Base-by-base conservation (phyloP, 2,888 invertebrate genomes). In the Cylindroiulus punctatus region DNA sequence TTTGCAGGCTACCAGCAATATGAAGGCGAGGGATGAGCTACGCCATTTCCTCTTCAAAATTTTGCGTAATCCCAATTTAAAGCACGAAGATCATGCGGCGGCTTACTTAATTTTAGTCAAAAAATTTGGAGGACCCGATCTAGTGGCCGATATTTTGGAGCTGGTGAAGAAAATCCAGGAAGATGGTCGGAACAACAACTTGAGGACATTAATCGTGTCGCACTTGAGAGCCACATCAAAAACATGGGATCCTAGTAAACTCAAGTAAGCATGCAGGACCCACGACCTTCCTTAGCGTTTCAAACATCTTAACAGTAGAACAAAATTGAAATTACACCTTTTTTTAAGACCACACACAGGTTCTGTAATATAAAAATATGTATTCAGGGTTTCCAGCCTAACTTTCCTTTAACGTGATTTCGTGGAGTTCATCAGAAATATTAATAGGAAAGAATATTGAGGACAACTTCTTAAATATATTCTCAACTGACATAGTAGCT, bases 41-140 rank as follows among this genome's bases (percentile, higher is more conserved):
- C 26, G 26, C 30, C 0, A 12, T 3, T 76, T 76, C 30, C 76
- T 76, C 2, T 14, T 76, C 14, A 2, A 30, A 1, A 76, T 76
- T 30, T 76, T 76, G 76, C 14, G 32, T 4, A 65, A 65, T 65
- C 22, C 57, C 7, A 19, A 22, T 65, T 30, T 30, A 17, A 76
- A 76, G 30, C 76, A 76, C 17, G 76, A 76, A 76, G 76, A 76
- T 30, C 30, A 76, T 17, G 76, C 76, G 32, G 76, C 76, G 14
- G 76, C 76, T 76, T 76, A 76, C 76, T 30, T 76, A 17, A 30
- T 76, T 76, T 30, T 76, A 4, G 17, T 17, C 26, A 76, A 76
- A 30, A 76, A 76, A 30, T 76, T 76, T 76, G 76, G 76, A 76
- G 22, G 57, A 7, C 12, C 1, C 14, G 26, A 14, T 1, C 30